Conservation (phyloP, 2,888 invertebrate genomes). For the Slavum lentiscoides region DNA sequence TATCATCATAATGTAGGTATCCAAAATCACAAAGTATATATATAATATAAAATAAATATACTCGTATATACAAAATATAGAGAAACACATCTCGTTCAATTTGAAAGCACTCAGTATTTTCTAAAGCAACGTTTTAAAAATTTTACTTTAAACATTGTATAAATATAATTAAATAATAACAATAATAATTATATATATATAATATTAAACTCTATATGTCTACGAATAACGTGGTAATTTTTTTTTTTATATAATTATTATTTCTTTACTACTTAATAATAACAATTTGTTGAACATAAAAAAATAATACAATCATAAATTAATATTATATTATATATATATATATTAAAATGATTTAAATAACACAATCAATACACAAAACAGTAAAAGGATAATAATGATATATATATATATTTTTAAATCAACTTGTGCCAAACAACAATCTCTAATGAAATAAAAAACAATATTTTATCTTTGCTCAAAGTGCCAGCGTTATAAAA, state of each 20-base stretch:
- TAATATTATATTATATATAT: too few relatives aligned
- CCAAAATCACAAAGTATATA: slow-evolving; percentile 33
- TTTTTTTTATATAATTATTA: not conserved
- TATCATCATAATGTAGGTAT: not conserved
- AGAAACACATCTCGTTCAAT: not conserved
- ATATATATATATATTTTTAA: slow-evolving; percentile 13
- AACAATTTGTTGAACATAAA: not conserved
- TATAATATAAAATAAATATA: too few relatives aligned
- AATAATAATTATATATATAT: too few relatives aligned
- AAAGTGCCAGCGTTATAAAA: slow-evolving; percentile 25
- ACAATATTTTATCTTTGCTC: slow-evolving; percentile 16
- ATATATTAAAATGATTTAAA: slow-evolving; percentile 1
- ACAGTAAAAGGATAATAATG: slow-evolving; percentile 30
- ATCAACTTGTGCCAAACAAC: slow-evolving; percentile 10
- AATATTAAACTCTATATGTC: not conserved
- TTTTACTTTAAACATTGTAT: too few relatives aligned
- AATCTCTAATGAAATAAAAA: not conserved
- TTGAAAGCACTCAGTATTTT: slow-evolving; percentile 47
- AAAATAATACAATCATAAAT: slow-evolving; percentile 17
- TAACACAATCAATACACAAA: slow-evolving; percentile 22
- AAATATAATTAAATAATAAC: too few relatives aligned
- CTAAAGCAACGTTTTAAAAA: slow-evolving; percentile 10
- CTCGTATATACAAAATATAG: too few relatives aligned
- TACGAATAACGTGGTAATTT: slow-evolving; percentile 6
- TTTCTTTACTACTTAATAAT: slow-evolving; percentile 3